Base-by-base conservation (phyloP, 2,888 invertebrate species). In the Hydriomena furcata region DNA sequence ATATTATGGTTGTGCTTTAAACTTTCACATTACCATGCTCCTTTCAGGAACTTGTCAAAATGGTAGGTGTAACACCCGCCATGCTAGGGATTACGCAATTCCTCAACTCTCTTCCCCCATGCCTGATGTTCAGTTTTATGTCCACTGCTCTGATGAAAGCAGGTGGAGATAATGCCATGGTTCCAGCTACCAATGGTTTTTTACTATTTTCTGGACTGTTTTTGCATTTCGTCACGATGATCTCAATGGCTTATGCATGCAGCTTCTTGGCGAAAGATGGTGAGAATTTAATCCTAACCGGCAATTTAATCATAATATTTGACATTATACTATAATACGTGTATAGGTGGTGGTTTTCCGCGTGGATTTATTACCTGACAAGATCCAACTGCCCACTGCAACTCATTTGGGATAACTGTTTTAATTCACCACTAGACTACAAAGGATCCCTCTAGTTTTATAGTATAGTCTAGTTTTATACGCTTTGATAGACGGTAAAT, bases 21-120 rank as follows among this genome's bases (percentile, higher is more conserved):
- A 12, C 7, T 30, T 7, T 2, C 1, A n/a, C 20, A 21, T 34
- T 1, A n/a, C 12, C 12, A 1, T 1, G 7, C 12, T 24, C 1
- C 7, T 40, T 40, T 30, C 36, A 48, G 48, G 48, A 48, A 30
- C 37, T 48, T 13, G 48, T 48, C 5, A 41, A 92, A 4, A 64
- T 93, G 25, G 92, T 92, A 8, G 79, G 91, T 1, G 52, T 82
- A 4, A 58, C 76, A 2, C 80, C 90, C 11, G 67, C 83, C 1
- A 50, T 84, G 2, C 65, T 91, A 89, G 60, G 88, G 81, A 17
- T 48, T 10, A 31, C 48, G 1, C 48, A 48, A 10, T 48, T 36
- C 30, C 41, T 48, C 12, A 48, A 48, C 48, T 28, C 35, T 1
- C 1, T 48, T 28, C 41, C 48, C 0, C 12, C 48, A 1, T 23